A percentile compares a stretch with the other conserved stretches of the same genome.
Conservation (phyloP, 2,113 vertebrate species). For the Varanus salvator region DNA sequence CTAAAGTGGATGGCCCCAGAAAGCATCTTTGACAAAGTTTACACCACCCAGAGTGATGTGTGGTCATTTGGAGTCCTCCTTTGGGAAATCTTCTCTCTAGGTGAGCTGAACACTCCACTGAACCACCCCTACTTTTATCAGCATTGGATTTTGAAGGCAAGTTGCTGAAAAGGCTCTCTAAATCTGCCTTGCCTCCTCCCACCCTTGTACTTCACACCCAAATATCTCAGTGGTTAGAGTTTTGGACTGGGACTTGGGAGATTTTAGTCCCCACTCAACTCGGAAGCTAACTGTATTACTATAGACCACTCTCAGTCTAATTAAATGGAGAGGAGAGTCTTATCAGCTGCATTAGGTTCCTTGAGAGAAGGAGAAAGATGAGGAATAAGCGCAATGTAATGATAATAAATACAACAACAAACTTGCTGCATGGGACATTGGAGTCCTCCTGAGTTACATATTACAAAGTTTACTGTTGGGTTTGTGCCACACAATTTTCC, state of each 20-base stretch:
- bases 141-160: not conserved
- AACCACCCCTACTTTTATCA: not conserved
- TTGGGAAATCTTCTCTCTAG: constrained; percentile 99
- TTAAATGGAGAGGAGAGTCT: too few species aligned
- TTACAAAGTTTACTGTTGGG: not conserved
- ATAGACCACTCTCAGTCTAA: too few species aligned
- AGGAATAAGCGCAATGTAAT: too few species aligned
- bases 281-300: too few species aligned
- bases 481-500: not conserved
- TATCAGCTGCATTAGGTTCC: too few species aligned
- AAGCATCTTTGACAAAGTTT: constrained; percentile 98
- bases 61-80: constrained; percentile 99
- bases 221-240: not conserved
- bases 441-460: not conserved
- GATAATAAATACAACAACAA: too few species aligned
- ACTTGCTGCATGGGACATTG: not conserved
- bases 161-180: not conserved
- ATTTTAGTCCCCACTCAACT: too few species aligned
- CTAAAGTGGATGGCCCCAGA: constrained; percentile 99
- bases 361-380: too few species aligned
- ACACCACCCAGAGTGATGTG: constrained; percentile 97
- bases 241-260: not conserved
- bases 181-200: not conserved
- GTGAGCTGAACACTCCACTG: constrained; percentile 71
- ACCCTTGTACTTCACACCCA: not conserved